Conservation (phyloP, 2,888 invertebrate genomes). For the Drosophila yooni region DNA sequence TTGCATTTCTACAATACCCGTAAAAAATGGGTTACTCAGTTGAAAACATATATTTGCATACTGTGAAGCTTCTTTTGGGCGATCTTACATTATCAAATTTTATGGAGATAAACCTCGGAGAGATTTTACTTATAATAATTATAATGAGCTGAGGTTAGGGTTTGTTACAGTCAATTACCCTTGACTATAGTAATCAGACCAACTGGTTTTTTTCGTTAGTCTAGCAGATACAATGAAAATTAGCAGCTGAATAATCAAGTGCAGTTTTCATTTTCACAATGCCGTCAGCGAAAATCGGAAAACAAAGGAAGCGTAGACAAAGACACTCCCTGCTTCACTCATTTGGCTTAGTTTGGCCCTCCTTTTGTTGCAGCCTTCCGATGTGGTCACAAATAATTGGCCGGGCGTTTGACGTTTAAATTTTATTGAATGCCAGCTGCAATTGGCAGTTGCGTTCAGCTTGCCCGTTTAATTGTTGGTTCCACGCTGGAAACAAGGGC, state of each 20-base stretch:
- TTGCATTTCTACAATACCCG: background rate
- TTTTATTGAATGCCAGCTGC: conserved; percentile 74
- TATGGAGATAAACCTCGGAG: background rate
- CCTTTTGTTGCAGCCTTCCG: conserved; percentile 39
- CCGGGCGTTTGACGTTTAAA: conserved; percentile 71
- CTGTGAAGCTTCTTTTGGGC: too few species aligned
- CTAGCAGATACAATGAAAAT: conserved; percentile 62
- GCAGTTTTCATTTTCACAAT: conserved; percentile 75
- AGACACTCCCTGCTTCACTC: conserved; percentile 19
- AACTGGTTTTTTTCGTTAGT: conserved; percentile 5
- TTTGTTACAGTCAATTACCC: background rate
- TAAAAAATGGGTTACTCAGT: background rate
- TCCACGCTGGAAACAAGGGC: conserved; percentile 55
- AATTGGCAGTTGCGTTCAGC: conserved; percentile 65
- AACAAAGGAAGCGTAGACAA: conserved; percentile 63
- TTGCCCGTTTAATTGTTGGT: conserved; percentile 69
- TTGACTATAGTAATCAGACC: background rate
- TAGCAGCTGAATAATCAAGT: conserved; percentile 75
- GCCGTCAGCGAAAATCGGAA: conserved; percentile 34
- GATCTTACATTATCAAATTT: background rate
- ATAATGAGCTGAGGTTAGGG: background rate
- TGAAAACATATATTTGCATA: background rate
- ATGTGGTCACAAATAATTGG: conserved; percentile 74
- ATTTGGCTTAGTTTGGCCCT: conserved; percentile 23
- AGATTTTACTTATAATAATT: background rate